Percentiles rank a stretch among this genome's conserved stretches.
phyloP scores from a whole-genome alignment of 2,113 vertebrate genomes.

The Boleophthalmus pectinirostris region DNA sequence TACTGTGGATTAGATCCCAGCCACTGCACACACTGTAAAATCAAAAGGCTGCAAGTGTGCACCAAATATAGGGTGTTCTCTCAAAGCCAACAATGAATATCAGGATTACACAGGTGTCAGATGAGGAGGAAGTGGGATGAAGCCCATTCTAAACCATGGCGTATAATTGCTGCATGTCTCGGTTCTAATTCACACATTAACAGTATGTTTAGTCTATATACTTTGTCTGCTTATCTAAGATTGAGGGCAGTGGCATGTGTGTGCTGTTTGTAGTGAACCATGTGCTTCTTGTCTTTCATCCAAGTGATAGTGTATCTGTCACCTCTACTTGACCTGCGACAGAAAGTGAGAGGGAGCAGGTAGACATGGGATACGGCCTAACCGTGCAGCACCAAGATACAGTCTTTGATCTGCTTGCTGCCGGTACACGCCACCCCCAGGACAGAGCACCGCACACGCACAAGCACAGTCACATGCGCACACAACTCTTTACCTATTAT shows the following conservation, averaged over 20 bases:
- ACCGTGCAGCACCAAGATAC: constrained; percentile 38
- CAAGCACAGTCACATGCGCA: neutral
- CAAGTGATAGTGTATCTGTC: constrained; percentile 57
- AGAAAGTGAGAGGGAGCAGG: constrained; percentile 38
- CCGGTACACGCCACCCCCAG: constrained; percentile 40
- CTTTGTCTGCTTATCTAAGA: neutral
- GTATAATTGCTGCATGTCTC: constrained; percentile 46
- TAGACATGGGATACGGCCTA: constrained; percentile 51
- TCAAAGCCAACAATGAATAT: constrained; percentile 59
- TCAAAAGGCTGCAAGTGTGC: constrained; percentile 64
- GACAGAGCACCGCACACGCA: constrained; percentile 21
- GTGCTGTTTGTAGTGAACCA: constrained; percentile 9
- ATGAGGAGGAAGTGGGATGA: constrained; percentile 49
- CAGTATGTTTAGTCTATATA: neutral
- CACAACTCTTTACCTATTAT: constrained; percentile 17
- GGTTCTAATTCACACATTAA: constrained; percentile 43
- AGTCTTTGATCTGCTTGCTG: constrained; percentile 56
- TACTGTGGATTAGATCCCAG: constrained; percentile 74
- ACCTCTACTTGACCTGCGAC: constrained; percentile 61
- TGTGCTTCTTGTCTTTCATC: constrained; percentile 53
- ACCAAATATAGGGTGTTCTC: constrained; percentile 57
- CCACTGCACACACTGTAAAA: constrained; percentile 63
- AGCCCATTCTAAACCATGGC: constrained; percentile 37
- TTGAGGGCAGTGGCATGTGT: constrained; percentile 4
- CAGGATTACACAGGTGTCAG: constrained; percentile 65